A percentile compares a stretch with the other conserved stretches of the same genome.
phyloP scores from a whole-genome alignment of 2,888 invertebrate species.

The Synanthedon tipuliformis region DNA sequence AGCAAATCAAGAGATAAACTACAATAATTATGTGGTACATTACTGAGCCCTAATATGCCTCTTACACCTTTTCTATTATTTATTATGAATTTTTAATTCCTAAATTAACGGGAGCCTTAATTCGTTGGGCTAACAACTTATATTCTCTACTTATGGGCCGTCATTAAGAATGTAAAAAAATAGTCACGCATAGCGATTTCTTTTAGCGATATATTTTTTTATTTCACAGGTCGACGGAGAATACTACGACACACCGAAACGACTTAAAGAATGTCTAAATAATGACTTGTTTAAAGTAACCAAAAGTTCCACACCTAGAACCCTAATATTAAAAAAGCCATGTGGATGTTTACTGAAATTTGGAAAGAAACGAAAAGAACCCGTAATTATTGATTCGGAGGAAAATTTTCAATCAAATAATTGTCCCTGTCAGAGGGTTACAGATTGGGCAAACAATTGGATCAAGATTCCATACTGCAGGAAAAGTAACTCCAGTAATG shows the following conservation, averaged over 20 bases:
- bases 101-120: no score
- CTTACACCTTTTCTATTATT: no score
- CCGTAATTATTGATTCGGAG: constrained; percentile 44
- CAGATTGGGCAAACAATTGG: constrained; percentile 75
- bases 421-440: constrained; percentile 73
- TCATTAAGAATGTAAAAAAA: no score
- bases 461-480: constrained; percentile 73
- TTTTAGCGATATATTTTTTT: constrained; percentile 1
- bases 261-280: constrained; percentile 76
- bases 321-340: constrained; percentile 73
- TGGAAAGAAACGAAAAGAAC: constrained; percentile 38
- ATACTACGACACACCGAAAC: constrained; percentile 80
- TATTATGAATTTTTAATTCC: no score
- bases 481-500: constrained; percentile 26
- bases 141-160: not conserved
- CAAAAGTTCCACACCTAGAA: constrained; percentile 62
- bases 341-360: constrained; percentile 76
- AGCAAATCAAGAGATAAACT: no score
- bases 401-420: constrained; percentile 40
- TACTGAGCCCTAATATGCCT: no score
- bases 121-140: no score
- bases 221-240: constrained; percentile 52
- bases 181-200: not conserved
- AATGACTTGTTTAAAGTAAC: constrained; percentile 55
- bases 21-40: no score